Conservation (phyloP, 2,113 vertebrate species). For the Ptychochromis oligacanthus region DNA sequence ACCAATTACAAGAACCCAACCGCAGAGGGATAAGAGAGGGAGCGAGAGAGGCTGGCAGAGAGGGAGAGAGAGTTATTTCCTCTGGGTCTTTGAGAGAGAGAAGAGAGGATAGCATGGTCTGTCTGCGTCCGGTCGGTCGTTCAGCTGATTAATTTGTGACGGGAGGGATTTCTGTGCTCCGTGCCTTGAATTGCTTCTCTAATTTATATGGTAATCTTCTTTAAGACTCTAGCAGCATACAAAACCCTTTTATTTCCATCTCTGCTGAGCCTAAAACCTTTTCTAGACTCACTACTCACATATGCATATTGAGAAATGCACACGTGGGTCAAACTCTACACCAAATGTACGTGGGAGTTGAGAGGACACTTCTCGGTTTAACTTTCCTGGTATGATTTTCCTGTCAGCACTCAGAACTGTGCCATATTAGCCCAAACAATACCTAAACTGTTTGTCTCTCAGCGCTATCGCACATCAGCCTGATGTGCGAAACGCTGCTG, state of each 20-base stretch:
- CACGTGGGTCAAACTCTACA: background rate
- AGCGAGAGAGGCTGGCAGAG: constrained; percentile 10
- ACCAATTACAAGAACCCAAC: constrained; percentile 45
- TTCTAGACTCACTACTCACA: constrained; percentile 49
- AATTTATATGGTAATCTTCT: constrained; percentile 80
- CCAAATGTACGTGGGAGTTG: background rate
- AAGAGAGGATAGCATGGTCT: constrained; percentile 23
- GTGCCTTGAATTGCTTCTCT: constrained; percentile 72
- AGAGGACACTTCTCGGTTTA: background rate
- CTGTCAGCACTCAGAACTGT: constrained; percentile 19
- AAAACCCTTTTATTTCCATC: constrained; percentile 61
- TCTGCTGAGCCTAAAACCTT: constrained; percentile 45
- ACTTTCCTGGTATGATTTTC: background rate
- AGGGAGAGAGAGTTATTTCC: constrained; percentile 51
- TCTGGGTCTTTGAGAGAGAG: constrained; percentile 54
- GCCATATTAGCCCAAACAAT: constrained; percentile 9
- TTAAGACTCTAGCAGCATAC: constrained; percentile 67
- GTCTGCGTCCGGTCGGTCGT: constrained; percentile 58
- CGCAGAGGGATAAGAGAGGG: constrained; percentile 22
- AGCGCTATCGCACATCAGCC: constrained; percentile 16
- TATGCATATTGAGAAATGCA: constrained; percentile 14
- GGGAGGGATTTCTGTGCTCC: constrained; percentile 68
- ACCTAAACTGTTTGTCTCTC: constrained; percentile 22
- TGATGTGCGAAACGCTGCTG: constrained; percentile 10
- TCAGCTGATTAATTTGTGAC: constrained; percentile 76